Conservation (phyloP, 2,113 vertebrate species). For the Pygoscelis antarcticus region DNA sequence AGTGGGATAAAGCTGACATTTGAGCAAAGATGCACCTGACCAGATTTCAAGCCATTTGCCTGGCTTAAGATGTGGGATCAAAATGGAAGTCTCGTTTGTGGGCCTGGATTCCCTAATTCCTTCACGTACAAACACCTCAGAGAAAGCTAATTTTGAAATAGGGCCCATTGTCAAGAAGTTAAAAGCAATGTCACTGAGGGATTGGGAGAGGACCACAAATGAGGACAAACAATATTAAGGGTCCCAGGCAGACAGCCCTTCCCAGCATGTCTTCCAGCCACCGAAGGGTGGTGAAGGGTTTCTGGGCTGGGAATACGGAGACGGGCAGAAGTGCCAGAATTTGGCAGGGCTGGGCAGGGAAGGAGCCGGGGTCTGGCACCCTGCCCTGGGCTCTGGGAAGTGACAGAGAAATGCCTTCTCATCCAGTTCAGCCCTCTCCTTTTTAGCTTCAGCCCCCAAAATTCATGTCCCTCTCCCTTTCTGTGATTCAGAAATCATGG, state of each 20-base stretch:
- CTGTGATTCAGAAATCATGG: background rate
- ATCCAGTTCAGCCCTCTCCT: background rate
- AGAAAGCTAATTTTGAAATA: background rate
- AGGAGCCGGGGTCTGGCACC: background rate
- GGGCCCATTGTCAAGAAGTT: background rate
- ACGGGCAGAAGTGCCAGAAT: background rate
- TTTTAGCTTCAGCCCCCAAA: background rate
- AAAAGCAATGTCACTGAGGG: background rate
- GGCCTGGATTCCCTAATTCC: background rate
- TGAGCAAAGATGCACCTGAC: background rate
- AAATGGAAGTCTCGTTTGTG: background rate
- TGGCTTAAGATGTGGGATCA: background rate
- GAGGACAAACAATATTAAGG: background rate
- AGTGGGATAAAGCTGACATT: background rate
- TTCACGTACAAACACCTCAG: background rate
- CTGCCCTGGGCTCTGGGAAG: background rate
- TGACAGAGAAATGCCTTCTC: background rate
- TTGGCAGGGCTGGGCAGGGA: background rate
- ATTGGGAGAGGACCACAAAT: background rate
- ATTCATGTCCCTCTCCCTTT: background rate
- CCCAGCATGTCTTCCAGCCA: background rate
- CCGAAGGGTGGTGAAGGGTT: accelerated
- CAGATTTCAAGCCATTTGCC: background rate
- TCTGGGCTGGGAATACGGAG: background rate
- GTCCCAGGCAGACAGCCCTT: background rate